Evolutionary conservation across 2,113 vertebrate species (phyloP).

Genomic region (Chiloscyllium plagiosum): DNA sequence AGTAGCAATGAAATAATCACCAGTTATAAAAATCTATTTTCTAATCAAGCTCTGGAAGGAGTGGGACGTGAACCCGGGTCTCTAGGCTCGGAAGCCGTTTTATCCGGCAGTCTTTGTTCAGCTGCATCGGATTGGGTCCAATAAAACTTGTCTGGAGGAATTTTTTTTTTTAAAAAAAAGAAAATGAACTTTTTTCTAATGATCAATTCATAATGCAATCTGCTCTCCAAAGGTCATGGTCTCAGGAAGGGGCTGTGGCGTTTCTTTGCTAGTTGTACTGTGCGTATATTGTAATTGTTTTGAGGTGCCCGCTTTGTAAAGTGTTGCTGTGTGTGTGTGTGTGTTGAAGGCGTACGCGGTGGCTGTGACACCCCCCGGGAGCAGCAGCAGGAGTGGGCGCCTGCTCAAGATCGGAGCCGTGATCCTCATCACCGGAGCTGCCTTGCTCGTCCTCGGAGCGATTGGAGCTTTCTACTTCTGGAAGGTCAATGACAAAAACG

Average conservation of each 20-base stretch:
- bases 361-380: slow-evolving; percentile 49
- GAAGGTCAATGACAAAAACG: slow-evolving; percentile 74
- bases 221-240: not conserved
- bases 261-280: too few species aligned
- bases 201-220: not conserved
- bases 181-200: not conserved
- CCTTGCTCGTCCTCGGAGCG: slow-evolving; percentile 74
- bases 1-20: not conserved
- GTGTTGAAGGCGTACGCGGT: slow-evolving; percentile 56
- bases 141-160: not conserved
- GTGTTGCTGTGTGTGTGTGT: not conserved
- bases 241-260: not conserved
- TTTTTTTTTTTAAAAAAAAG: too few species aligned
- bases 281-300: not conserved
- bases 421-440: slow-evolving; percentile 66
- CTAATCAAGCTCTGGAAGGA: too few species aligned
- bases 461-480: slow-evolving; percentile 80
- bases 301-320: not conserved
- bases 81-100: not conserved
- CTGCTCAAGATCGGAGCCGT: slow-evolving; percentile 68
- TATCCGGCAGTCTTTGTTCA: not conserved
- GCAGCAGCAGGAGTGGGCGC: slow-evolving; percentile 43
- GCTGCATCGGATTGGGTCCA: not conserved
- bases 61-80: too few species aligned
- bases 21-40: too few species aligned